Evolutionary conservation across 2,113 vertebrate genomes (phyloP), one percentile per base, ranked within the genome.

Genomic region (Odobenus rosmarus): DNA sequence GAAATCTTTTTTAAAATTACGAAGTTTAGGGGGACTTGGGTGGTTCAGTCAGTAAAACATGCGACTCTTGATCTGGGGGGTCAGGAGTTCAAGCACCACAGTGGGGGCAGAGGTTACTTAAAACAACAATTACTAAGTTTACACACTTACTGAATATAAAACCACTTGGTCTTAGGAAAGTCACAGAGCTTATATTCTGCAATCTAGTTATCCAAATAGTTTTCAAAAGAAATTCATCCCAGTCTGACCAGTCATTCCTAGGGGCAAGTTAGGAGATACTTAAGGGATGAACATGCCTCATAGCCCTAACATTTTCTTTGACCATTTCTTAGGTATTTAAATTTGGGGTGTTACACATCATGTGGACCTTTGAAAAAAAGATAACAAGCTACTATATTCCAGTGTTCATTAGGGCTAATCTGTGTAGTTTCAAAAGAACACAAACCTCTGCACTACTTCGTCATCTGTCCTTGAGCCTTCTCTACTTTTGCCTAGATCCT

Each of bases 401-500:
- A 67, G 24, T 10, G 23, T 31, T 74, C 31, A 36, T 9, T 67
- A 69, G 31, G 18, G 72, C 16, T 74, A 28, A 72, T 42, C 11
- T 9, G 21, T 1, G 15, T 0, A 53, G 76, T 62, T 74, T 69
- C 72, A 79, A 39, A 59, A 0, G 9, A 24, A 3, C 46, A 98
- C 99, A 74, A 72, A 99, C 99, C 99, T 99, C 98, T 99, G 99
- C 31, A 99, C 99, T 67, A 99, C 99, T 98, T 99, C 99, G 64
- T 99, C 99, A 39, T 99, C 99, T 0, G 99, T 99, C 96, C 99
- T 99, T 79, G 99, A 99, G 26, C 99, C 99, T 98, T 99, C 99
- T 95, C 99, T 98, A 98, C 99, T 99, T 98, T 99, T 99, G 14
- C 99, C 99, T 80, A 99, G 87, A 84, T 99, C 99, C 14, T 99